A percentile compares a stretch with the other conserved stretches of the same genome.
Evolutionary conservation across 2,888 invertebrate species (phyloP).

Genomic region (Phymatocera aterrima): DNA sequence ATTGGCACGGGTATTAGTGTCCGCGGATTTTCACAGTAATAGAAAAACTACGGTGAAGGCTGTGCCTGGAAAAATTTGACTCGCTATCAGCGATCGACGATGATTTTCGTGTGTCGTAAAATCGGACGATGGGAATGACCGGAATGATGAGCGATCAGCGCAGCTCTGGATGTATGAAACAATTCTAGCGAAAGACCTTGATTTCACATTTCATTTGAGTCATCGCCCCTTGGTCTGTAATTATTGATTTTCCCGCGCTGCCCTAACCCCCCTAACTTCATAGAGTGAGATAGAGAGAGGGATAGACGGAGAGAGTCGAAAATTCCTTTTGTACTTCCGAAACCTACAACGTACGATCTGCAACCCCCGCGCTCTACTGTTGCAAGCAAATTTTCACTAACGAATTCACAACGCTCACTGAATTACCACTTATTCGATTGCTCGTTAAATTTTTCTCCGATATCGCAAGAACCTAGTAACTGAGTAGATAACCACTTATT

Average conservation of each 20-base stretch:
- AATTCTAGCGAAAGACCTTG: slow-evolving; percentile 69
- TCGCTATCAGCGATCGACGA: too few species aligned
- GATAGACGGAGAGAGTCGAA: slow-evolving; percentile 65
- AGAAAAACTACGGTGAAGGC: neutral
- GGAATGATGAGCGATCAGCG: neutral
- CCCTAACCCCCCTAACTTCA: slow-evolving; percentile 73
- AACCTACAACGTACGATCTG: slow-evolving; percentile 61
- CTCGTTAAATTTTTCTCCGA: slow-evolving; percentile 45
- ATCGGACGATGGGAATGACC: neutral
- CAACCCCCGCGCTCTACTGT: slow-evolving; percentile 47
- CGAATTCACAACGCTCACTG: slow-evolving; percentile 15
- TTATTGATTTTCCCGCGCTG: slow-evolving; percentile 73
- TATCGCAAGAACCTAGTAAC: slow-evolving; percentile 65
- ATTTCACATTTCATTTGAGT: slow-evolving; percentile 74
- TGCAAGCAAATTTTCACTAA: neutral
- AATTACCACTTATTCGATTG: slow-evolving; percentile 19
- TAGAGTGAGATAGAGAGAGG: slow-evolving; percentile 56
- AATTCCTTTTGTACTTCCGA: slow-evolving; percentile 69
- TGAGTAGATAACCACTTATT: slow-evolving; percentile 50
- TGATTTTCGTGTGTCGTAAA: neutral
- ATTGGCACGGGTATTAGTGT: neutral
- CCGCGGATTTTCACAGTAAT: neutral
- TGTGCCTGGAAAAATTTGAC: too few species aligned
- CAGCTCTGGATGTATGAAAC: slow-evolving; percentile 52
- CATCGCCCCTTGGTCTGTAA: slow-evolving; percentile 73